Percentiles rank a stretch among this genome's conserved stretches.
Evolutionary conservation across 2,113 vertebrate genomes (phyloP).

Genomic region (Carettochelys insculpta): DNA sequence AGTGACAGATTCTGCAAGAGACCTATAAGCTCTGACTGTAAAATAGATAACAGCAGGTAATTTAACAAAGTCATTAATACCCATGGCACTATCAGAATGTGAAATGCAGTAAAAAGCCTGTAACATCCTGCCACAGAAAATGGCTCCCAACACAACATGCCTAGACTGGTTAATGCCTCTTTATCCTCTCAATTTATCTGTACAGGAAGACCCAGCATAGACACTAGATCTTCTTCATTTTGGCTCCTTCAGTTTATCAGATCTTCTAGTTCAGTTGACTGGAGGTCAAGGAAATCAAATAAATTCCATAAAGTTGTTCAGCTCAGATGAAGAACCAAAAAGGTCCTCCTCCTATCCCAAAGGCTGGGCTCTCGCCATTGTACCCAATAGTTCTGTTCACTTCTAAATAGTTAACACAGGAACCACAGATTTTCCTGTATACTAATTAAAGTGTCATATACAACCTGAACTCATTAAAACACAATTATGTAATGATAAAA

Average conservation of each 20-base stretch:
- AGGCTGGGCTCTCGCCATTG: neutral
- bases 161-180: neutral
- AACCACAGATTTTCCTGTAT: neutral
- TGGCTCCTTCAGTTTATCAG: neutral
- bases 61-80: neutral
- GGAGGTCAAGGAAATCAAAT: neutral
- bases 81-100: neutral
- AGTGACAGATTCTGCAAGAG: neutral
- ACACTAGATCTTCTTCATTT: neutral
- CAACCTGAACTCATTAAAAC: constrained; percentile 36
- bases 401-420: neutral
- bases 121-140: neutral
- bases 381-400: neutral
- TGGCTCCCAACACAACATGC: neutral
- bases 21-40: neutral
- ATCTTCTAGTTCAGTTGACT: neutral
- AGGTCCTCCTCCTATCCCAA: neutral
- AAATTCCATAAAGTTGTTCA: neutral
- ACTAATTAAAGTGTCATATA: constrained; percentile 28
- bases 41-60: neutral
- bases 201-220: neutral
- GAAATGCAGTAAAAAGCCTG: too few relatives aligned
- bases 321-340: neutral
- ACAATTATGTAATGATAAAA: constrained; percentile 3
- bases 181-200: neutral